Evolutionary conservation across 2,113 vertebrate species (phyloP).

Genomic region (Macrotis lagotis): DNA sequence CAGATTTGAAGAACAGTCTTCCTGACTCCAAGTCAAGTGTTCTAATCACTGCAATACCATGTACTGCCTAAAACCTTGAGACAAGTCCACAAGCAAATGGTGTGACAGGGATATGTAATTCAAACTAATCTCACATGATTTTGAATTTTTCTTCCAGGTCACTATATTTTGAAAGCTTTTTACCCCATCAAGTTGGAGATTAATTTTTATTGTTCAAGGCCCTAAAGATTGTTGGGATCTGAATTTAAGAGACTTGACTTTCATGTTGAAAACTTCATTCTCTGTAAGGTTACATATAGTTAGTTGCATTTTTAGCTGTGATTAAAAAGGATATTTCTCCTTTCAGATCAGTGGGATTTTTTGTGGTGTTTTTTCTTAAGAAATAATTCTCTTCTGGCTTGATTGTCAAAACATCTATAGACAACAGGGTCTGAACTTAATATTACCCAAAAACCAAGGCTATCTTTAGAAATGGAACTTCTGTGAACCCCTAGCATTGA

Average conservation of each 20-base stretch:
- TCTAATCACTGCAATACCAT: neutral
- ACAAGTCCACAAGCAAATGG: neutral
- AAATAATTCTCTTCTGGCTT: neutral
- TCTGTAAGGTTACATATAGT: neutral
- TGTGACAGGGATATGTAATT: neutral
- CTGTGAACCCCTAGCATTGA: neutral
- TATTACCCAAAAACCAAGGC: slow-evolving; percentile 17
- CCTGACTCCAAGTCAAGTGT: neutral
- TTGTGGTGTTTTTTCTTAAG: neutral
- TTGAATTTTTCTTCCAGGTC: neutral
- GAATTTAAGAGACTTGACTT: neutral
- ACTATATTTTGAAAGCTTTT: neutral
- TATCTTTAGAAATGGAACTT: neutral
- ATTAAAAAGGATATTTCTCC: neutral
- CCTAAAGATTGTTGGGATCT: neutral
- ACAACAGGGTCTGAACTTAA: slow-evolving; percentile 53
- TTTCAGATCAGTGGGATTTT: neutral
- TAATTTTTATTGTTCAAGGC: neutral
- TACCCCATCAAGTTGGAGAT: neutral
- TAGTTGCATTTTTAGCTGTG: neutral
- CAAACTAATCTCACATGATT: neutral
- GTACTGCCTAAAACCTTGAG: neutral
- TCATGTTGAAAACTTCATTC: neutral
- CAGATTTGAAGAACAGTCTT: neutral
- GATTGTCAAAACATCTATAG: neutral